Evolutionary conservation across 2,797 vertebrate genomes (phyloP).

Genomic region (Diglossa cyanea): DNA sequence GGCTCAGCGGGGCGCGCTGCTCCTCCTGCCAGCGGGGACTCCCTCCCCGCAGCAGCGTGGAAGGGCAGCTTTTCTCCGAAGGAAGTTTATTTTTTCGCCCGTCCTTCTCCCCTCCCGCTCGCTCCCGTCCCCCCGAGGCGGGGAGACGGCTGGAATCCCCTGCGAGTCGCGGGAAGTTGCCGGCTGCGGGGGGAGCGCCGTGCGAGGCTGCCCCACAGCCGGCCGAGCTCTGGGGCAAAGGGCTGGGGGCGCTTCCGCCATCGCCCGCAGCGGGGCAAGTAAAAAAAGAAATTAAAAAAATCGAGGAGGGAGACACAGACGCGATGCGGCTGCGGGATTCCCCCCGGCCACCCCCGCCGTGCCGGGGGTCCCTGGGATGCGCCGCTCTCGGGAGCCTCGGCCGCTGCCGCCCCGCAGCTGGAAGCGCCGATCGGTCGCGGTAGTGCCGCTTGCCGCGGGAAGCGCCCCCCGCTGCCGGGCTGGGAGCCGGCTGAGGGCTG

Average conservation of each 20-base stretch:
- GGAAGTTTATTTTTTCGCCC: not conserved
- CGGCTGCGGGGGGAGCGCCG: not conserved
- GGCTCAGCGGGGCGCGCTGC: not conserved
- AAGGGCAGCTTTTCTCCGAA: not conserved
- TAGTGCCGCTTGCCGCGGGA: not conserved
- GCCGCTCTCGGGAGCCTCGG: not conserved
- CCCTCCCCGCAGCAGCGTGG: not conserved
- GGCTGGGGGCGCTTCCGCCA: not conserved
- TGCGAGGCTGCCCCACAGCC: not conserved
- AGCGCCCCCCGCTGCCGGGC: not conserved
- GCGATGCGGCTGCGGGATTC: not conserved
- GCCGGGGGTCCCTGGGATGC: not conserved
- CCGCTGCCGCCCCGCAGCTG: not conserved
- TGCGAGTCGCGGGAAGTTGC: not conserved
- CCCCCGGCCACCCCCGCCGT: not conserved
- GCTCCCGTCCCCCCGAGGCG: not conserved
- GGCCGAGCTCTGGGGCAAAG: not conserved
- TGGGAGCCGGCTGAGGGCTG: not conserved
- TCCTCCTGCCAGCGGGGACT: not conserved
- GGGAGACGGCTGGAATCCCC: not conserved
- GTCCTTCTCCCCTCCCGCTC: not conserved
- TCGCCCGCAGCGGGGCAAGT: not conserved
- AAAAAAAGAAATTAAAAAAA: not conserved
- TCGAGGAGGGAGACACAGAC: not conserved
- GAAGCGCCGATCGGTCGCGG: not conserved